phyloP scores from a whole-genome alignment of 2,888 invertebrate genomes.

The Craniophora ligustri region DNA sequence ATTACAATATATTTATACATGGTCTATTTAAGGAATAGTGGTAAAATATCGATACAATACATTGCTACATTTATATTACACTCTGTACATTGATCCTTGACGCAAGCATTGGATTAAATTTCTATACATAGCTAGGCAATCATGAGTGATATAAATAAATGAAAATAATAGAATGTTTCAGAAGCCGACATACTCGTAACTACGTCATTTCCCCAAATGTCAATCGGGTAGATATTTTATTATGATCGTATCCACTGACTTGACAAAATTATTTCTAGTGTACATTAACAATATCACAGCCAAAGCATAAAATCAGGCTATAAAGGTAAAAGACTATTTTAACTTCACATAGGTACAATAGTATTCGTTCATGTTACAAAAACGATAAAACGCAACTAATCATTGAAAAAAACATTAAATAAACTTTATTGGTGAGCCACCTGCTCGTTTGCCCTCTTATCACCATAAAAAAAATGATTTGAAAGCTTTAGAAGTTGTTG shows the following conservation, averaged over 20 bases:
- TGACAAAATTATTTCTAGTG: not conserved
- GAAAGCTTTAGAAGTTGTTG: too few relatives aligned
- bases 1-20: constrained; percentile 38
- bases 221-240: not conserved
- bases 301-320: not conserved
- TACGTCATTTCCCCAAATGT: too few relatives aligned
- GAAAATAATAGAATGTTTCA: not conserved
- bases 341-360: not conserved
- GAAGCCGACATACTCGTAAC: not conserved
- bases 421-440: too few relatives aligned
- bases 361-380: too few relatives aligned
- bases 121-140: constrained; percentile 19
- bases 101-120: constrained; percentile 8
- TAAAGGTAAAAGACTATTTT: not conserved
- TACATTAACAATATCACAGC: not conserved
- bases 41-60: constrained; percentile 43
- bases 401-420: too few relatives aligned
- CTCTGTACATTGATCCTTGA: constrained; percentile 53
- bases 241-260: not conserved
- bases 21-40: constrained; percentile 38
- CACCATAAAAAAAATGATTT: too few relatives aligned
- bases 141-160: not conserved
- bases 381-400: too few relatives aligned
- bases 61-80: constrained; percentile 46
- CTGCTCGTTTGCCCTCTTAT: too few relatives aligned